Conservation (phyloP, 2,797 vertebrate genomes). For the Bradypodion pumilum region DNA sequence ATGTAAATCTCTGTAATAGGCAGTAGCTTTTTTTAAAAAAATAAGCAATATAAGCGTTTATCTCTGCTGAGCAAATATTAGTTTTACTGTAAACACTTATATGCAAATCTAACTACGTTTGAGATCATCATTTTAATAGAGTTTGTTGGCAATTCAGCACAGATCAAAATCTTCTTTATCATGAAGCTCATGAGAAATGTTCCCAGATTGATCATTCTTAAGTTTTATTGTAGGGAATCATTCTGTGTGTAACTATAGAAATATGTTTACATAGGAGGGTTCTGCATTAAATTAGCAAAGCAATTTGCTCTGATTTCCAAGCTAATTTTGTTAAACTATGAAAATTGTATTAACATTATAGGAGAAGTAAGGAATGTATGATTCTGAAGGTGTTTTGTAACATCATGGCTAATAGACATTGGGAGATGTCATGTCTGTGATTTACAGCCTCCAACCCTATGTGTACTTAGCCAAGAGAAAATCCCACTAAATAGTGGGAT, state of each 20-base stretch:
- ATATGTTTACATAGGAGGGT: background rate
- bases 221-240: background rate
- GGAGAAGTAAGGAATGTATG: background rate
- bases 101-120: background rate
- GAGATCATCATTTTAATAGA: background rate
- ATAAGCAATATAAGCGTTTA: background rate
- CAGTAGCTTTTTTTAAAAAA: background rate
- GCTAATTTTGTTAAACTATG: background rate
- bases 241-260: background rate
- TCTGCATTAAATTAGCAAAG: background rate
- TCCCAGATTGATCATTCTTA: background rate
- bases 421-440: background rate
- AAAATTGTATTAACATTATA: background rate
- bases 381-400: background rate
- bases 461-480: background rate
- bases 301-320: background rate
- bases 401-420: background rate
- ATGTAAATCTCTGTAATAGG: constrained; percentile 19
- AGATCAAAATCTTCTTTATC: background rate
- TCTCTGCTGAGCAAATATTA: background rate
- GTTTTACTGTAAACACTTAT: background rate
- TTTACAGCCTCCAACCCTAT: too few species aligned
- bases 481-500: background rate
- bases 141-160: background rate
- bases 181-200: background rate